Base-by-base conservation (phyloP, 2,113 vertebrate genomes). In the Sylvietta virens region DNA sequence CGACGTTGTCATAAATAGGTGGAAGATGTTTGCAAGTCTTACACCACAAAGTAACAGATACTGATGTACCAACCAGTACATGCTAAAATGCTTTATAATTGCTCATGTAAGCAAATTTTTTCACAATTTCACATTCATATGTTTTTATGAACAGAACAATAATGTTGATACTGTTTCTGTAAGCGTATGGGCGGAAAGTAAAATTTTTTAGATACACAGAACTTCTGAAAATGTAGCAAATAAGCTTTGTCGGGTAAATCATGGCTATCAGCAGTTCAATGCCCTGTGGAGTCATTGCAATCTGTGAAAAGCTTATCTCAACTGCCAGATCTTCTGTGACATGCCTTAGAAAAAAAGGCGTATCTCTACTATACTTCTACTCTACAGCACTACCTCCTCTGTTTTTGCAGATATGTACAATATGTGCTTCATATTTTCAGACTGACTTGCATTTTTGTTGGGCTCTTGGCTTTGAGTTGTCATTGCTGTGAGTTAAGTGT, bases 251-350 rank as follows among this genome's bases (percentile, higher is more conserved):
- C n/a, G 14, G 45, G 40, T 48, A 92, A 85, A 65, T 8, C 61
- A 96, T 78, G 50, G 54, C 56, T 94, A 92, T 96, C 89, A 91
- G 51, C 47, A 61, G 28, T 76, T 91, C 58, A 45, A 31, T 57
- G 62, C 21, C 72, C 84, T 78, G 56, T 71, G 53, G 67, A 97
- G 71, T 88, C 82, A 85, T 94, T 53, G 37, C 30, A 93, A 60
- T 88, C 85, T 95, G 42, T 70, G 76, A 91, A 95, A 96, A 90
- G 48, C 64, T 97, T 95, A 93, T 93, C 83, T 90, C 79, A 78
- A 92, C 56, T 80, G 35, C 24, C 91, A 92, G 58, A 94, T 97
- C 86, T 92, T 95, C 90, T 93, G 24, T 42, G 45, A 84, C 19
- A 18, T 76, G 82, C 31, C 42, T 31, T 7, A 79, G 88, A 95